Percentiles rank a stretch among this genome's conserved stretches.
Evolutionary conservation across 30 jellyfish, hydroid and myxozoan species (phyloP).

Genomic region (Catostylus mosaicus): DNA sequence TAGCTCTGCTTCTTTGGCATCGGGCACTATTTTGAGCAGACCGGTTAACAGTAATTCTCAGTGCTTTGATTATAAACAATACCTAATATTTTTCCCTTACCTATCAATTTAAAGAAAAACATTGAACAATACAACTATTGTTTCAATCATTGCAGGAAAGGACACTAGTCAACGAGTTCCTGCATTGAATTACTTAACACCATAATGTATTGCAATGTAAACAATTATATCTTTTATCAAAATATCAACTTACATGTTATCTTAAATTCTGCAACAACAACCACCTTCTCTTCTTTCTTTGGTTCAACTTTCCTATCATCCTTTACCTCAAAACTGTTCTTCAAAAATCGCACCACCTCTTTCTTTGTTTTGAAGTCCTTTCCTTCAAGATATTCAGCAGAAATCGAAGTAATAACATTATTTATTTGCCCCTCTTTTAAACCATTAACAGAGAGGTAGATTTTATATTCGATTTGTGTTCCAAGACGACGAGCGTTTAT

Average conservation of each 20-base stretch:
- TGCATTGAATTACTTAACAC: too few relatives aligned
- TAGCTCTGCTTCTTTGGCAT: too few relatives aligned
- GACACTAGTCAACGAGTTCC: too few relatives aligned
- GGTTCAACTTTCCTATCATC: constrained; percentile 39
- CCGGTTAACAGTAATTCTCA: too few relatives aligned
- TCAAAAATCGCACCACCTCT: not conserved
- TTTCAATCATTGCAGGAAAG: too few relatives aligned
- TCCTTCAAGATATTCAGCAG: constrained; percentile 40
- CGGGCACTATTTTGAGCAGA: too few relatives aligned
- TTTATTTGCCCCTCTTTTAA: not conserved
- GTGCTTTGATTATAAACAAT: too few relatives aligned
- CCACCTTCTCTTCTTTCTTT: constrained; percentile 31
- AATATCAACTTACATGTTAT: constrained; percentile 6
- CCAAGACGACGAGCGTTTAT: constrained; percentile 36
- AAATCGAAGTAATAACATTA: not conserved
- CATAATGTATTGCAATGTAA: too few relatives aligned
- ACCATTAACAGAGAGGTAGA: not conserved
- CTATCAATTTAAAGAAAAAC: too few relatives aligned
- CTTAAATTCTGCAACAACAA: constrained; percentile 32
- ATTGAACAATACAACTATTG: too few relatives aligned
- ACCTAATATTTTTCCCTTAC: too few relatives aligned
- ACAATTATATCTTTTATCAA: too few relatives aligned
- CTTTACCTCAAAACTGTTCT: constrained; percentile 27
- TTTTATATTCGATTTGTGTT: constrained; percentile 14
- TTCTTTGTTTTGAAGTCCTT: not conserved